Evolutionary conservation across 1,140 invertebrate species (phyloP).

Genomic region (Callitettix versicolor): DNA sequence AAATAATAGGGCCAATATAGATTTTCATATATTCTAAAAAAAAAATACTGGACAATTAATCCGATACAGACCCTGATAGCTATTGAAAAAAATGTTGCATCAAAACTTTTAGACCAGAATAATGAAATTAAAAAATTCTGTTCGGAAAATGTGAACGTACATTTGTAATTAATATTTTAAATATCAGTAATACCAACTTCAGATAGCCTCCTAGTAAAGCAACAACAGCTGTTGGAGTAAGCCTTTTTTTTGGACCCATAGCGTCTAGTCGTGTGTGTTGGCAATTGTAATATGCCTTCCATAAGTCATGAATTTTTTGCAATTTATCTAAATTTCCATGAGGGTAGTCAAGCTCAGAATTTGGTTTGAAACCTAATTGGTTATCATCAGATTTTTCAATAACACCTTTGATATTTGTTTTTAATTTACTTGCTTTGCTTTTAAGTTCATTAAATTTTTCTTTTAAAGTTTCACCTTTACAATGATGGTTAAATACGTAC

Average conservation of each 20-base stretch:
- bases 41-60: too few relatives aligned
- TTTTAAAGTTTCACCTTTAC: too few relatives aligned
- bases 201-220: slow-evolving; percentile 10
- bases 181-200: slow-evolving; percentile 11
- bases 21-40: too few relatives aligned
- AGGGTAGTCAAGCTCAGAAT: slow-evolving; percentile 34
- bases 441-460: slow-evolving; percentile 27
- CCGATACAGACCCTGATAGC: too few relatives aligned
- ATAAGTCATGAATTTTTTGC: slow-evolving; percentile 33
- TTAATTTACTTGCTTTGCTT: not conserved
- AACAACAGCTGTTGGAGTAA: slow-evolving; percentile 9
- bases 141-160: too few relatives aligned
- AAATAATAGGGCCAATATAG: too few relatives aligned
- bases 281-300: slow-evolving; percentile 22
- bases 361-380: slow-evolving; percentile 17
- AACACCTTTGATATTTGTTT: not conserved
- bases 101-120: too few relatives aligned
- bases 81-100: too few relatives aligned
- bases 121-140: too few relatives aligned
- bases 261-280: not conserved
- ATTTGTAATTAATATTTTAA: too few relatives aligned
- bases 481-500: too few relatives aligned
- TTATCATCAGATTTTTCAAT: not conserved
- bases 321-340: slow-evolving; percentile 30
- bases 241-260: too few relatives aligned